Percentiles rank a stretch among this genome's conserved stretches.
phyloP scores from a whole-genome alignment of 2,888 invertebrate genomes.

The Eupithecia insigniata region DNA sequence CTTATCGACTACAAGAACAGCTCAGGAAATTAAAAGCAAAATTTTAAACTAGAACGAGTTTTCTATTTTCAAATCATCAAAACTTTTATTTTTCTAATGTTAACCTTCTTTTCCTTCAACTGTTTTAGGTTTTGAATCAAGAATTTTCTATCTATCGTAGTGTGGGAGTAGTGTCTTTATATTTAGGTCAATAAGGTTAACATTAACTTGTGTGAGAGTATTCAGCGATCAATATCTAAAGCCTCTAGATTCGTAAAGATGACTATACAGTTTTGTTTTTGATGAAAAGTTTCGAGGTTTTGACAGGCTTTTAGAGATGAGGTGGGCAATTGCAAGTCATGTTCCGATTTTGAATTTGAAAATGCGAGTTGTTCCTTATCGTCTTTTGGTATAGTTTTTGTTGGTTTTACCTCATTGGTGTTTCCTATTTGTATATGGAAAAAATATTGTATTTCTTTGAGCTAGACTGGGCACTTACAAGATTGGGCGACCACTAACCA shows the following conservation, averaged over 20 bases:
- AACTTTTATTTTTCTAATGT: background rate
- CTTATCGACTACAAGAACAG: background rate
- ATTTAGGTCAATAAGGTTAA: background rate
- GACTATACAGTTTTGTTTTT: background rate
- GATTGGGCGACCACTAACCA: no score
- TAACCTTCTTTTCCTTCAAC: no score
- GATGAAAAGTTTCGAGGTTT: constrained; percentile 1
- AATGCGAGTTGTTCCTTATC: background rate
- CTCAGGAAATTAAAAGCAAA: background rate
- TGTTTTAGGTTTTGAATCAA: no score
- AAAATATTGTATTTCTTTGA: no score
- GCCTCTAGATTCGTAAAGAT: background rate
- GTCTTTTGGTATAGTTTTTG: background rate
- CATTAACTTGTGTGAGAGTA: background rate
- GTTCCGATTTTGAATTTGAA: background rate
- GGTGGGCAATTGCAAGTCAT: constrained; percentile 1
- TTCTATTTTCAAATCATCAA: background rate
- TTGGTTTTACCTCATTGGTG: background rate
- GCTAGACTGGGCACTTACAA: no score
- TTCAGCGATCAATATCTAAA: background rate
- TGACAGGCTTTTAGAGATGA: constrained; percentile 12
- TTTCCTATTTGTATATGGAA: no score
- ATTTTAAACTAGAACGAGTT: background rate
- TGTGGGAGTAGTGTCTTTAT: background rate
- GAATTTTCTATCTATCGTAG: no score